Percentiles rank a stretch among this genome's conserved stretches.
These are phyloP conservation scores for Lacerta agilis DNA, from an alignment of 2,797 vertebrate genomes.

Conservation along the genomic window DNA sequence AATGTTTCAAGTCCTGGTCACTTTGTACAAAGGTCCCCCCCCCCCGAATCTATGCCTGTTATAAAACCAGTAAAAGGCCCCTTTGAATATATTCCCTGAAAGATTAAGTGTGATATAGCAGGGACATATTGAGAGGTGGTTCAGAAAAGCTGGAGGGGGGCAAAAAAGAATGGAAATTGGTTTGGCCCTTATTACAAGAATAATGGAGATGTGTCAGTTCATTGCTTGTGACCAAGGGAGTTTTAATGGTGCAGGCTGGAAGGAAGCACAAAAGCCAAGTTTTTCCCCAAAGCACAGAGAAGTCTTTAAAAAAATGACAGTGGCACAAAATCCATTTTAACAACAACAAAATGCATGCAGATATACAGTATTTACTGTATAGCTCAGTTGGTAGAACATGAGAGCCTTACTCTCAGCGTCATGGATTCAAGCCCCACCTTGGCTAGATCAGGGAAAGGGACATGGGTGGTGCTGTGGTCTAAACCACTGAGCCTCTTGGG, in stretches of 20 bases:
- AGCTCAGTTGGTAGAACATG: too few relatives aligned
- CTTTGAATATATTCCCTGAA: conserved; percentile 49
- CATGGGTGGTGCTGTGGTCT: too few relatives aligned
- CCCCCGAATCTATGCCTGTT: conserved; percentile 20
- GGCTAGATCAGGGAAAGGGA: too few relatives aligned
- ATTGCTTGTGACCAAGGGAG: conserved; percentile 28
- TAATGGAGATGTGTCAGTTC: conserved; percentile 36
- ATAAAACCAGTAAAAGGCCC: conserved; percentile 44
- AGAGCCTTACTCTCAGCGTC: too few relatives aligned
- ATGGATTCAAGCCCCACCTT: too few relatives aligned
- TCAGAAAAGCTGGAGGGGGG: conserved; percentile 30
- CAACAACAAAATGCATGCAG: not conserved
- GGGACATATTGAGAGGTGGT: conserved; percentile 40
- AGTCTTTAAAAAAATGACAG: conserved; percentile 31
- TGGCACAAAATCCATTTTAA: conserved; percentile 30
- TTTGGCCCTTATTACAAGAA: conserved; percentile 46
- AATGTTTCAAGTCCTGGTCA: conserved; percentile 32
- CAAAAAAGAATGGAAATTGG: conserved; percentile 53
- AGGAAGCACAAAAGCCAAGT: not conserved
- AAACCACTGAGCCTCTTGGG: too few relatives aligned
- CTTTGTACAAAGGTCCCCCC: conserved; percentile 25
- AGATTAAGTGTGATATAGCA: conserved; percentile 48
- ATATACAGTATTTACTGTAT: too few relatives aligned
- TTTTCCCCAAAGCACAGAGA: conserved; percentile 25
- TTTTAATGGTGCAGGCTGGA: conserved; percentile 40